These are phyloP conservation scores for Chlorops oryzae DNA, from an alignment of 1,140 invertebrate species.

Conservation along the genomic window DNA sequence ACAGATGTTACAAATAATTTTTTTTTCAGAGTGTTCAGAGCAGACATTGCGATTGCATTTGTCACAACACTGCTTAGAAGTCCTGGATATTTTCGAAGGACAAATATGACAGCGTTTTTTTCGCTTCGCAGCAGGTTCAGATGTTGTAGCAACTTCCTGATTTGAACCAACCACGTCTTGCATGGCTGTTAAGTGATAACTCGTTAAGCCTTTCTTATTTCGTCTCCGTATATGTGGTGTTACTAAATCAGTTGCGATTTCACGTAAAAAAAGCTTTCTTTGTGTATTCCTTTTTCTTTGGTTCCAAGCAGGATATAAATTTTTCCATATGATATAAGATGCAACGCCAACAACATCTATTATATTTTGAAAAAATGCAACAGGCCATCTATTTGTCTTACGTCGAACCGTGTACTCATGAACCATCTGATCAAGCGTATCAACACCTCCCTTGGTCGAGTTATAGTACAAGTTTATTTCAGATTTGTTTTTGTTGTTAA, in stretches of 20 bases:
- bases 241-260: constrained; percentile 11
- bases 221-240: constrained; percentile 14
- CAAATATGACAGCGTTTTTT: constrained; percentile 15
- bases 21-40: not conserved
- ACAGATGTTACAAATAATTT: not conserved
- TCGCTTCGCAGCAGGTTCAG: constrained; percentile 14
- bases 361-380: too few relatives aligned
- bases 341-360: too few relatives aligned
- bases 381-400: too few relatives aligned
- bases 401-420: too few relatives aligned
- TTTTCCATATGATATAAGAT: not conserved
- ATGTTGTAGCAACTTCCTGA: constrained; percentile 12
- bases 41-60: not conserved
- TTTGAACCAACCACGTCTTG: constrained; percentile 10
- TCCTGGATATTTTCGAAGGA: constrained; percentile 1
- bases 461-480: too few relatives aligned
- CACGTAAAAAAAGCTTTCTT: constrained; percentile 13
- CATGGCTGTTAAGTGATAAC: constrained; percentile 12
- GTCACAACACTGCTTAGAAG: not conserved
- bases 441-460: too few relatives aligned
- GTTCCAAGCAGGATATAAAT: not conserved
- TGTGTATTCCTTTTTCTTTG: not conserved
- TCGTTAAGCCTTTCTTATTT: constrained; percentile 7
- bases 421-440: too few relatives aligned
- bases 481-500: too few relatives aligned